Evolutionary conservation across 2,113 vertebrate species (phyloP).

Genomic region (Rana temporaria): DNA sequence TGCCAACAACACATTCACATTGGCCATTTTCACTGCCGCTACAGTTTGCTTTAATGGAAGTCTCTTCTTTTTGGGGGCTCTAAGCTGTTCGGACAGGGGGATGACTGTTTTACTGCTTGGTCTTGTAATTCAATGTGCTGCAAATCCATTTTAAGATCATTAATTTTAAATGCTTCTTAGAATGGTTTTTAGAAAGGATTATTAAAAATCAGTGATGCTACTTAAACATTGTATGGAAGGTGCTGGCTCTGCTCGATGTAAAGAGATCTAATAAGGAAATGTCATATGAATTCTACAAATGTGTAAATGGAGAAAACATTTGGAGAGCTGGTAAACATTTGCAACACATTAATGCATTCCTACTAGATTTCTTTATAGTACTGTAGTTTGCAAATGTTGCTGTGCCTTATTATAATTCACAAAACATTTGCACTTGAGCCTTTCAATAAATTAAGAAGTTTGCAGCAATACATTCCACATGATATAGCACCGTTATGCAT

Average conservation of each 20-base stretch:
- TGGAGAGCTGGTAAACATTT: too few relatives aligned
- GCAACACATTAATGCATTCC: too few relatives aligned
- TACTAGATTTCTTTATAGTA: too few relatives aligned
- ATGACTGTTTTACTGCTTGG: constrained; percentile 49
- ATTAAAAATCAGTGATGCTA: constrained; percentile 5
- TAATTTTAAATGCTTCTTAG: constrained; percentile 35
- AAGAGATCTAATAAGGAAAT: too few relatives aligned
- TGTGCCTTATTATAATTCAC: too few relatives aligned
- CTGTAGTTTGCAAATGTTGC: too few relatives aligned
- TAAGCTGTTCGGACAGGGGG: constrained; percentile 46
- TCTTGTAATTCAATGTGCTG: constrained; percentile 11
- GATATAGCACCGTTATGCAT: too few relatives aligned
- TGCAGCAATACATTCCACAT: too few relatives aligned
- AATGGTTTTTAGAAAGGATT: constrained; percentile 22
- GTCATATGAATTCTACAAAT: too few relatives aligned
- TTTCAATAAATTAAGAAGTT: too few relatives aligned
- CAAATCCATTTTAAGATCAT: constrained; percentile 38
- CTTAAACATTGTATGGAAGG: neutral
- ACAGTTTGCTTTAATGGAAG: constrained; percentile 10
- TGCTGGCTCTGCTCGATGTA: neutral
- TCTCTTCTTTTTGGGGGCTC: constrained; percentile 36
- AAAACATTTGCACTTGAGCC: too few relatives aligned
- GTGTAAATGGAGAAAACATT: too few relatives aligned
- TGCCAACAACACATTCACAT: constrained; percentile 27
- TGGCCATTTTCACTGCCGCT: constrained; percentile 31